phyloP scores from a whole-genome alignment of 2,888 invertebrate species.

The Chaetogeoica ovagalla region DNA sequence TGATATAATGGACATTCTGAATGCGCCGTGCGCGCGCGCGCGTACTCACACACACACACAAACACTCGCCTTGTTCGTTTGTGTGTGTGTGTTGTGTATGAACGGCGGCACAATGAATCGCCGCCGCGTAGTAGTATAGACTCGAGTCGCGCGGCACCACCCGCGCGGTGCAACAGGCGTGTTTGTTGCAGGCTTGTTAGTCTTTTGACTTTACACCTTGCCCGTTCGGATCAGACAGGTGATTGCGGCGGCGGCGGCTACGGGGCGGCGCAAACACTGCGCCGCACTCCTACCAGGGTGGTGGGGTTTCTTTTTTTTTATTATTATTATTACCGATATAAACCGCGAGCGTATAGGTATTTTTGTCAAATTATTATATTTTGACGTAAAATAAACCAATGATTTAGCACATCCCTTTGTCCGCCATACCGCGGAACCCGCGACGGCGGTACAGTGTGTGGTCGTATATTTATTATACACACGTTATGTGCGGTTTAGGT shows the following conservation, averaged over 20 bases:
- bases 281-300: slow-evolving; percentile 16
- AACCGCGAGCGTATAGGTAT: neutral
- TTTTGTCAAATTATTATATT: slow-evolving; percentile 49
- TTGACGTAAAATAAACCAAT: slow-evolving; percentile 50
- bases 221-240: slow-evolving; percentile 24
- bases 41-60: neutral
- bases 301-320: slow-evolving; percentile 3
- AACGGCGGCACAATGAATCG: slow-evolving; percentile 12
- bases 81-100: no score
- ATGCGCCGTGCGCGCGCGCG: slow-evolving; percentile 27
- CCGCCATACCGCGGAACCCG: slow-evolving; percentile 8
- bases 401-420: slow-evolving; percentile 48
- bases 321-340: slow-evolving; percentile 9
- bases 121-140: neutral
- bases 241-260: slow-evolving; percentile 22
- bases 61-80: no score
- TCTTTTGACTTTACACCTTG: slow-evolving; percentile 52
- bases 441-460: neutral
- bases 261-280: neutral
- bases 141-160: no score
- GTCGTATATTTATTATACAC: neutral
- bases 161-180: neutral
- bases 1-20: slow-evolving; percentile 46
- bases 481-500: neutral
- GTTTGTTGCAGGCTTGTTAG: slow-evolving; percentile 25